phyloP scores from a whole-genome alignment of 2,113 vertebrate species.

The Cyprinodon variegatus region DNA sequence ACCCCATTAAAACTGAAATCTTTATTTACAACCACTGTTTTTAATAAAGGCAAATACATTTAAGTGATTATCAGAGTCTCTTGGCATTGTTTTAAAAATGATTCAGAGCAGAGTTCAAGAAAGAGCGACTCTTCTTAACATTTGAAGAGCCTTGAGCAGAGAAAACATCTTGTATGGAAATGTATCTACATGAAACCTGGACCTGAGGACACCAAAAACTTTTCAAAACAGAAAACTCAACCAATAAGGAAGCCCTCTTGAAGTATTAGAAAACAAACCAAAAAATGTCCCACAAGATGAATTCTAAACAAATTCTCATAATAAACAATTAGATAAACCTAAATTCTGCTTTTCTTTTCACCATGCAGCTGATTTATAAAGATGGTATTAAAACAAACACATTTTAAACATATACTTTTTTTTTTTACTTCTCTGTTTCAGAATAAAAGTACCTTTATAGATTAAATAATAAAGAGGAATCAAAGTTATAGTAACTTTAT shows the following conservation, averaged over 20 bases:
- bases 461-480: constrained; percentile 2
- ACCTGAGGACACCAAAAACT: background rate
- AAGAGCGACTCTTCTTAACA: background rate
- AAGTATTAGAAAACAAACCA: background rate
- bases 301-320: background rate
- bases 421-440: background rate
- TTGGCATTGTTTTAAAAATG: constrained; percentile 17
- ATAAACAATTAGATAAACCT: background rate
- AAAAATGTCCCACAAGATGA: background rate
- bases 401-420: background rate
- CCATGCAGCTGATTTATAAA: background rate
- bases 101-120: background rate
- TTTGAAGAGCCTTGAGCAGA: background rate
- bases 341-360: background rate
- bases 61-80: constrained; percentile 1
- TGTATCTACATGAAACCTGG: background rate
- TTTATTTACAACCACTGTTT: background rate
- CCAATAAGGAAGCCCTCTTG: background rate
- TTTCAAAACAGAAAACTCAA: constrained; percentile 1
- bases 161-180: background rate
- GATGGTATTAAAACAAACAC: background rate
- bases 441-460: background rate
- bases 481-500: background rate
- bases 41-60: constrained; percentile 3
- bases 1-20: background rate